Percentiles rank a stretch among this genome's conserved stretches.
These are phyloP conservation scores for Scolopax mira DNA, from an alignment of 2,113 vertebrate species.

Conservation along the genomic window DNA sequence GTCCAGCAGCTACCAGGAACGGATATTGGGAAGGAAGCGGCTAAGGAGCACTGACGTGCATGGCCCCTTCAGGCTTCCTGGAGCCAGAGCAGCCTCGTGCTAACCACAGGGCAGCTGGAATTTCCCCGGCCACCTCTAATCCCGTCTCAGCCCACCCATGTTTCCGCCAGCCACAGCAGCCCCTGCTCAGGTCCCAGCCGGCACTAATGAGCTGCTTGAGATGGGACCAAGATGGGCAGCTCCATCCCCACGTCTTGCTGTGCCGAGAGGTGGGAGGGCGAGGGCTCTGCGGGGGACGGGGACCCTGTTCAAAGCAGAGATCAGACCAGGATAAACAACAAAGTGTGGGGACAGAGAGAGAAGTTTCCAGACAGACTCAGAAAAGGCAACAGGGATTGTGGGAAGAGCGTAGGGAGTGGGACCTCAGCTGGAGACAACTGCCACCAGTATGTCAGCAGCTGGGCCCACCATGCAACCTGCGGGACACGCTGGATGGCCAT, in stretches of 20 bases:
- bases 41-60: fast-evolving
- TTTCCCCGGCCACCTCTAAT: background rate
- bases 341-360: background rate
- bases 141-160: background rate
- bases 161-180: background rate
- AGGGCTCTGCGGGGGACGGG: background rate
- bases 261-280: background rate
- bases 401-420: background rate
- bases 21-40: background rate
- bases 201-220: background rate
- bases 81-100: background rate
- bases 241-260: fast-evolving
- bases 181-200: background rate
- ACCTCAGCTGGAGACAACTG: background rate
- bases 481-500: background rate
- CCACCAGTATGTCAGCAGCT: fast-evolving
- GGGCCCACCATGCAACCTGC: background rate
- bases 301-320: background rate
- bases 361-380: background rate
- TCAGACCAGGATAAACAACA: background rate
- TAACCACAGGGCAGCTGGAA: background rate
- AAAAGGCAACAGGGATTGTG: background rate
- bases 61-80: background rate
- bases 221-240: background rate
- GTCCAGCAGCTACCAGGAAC: background rate